Evolutionary conservation across 2,797 vertebrate species (phyloP), one percentile per base, ranked within the genome.

Genomic region (Threskiornis aethiopicus): DNA sequence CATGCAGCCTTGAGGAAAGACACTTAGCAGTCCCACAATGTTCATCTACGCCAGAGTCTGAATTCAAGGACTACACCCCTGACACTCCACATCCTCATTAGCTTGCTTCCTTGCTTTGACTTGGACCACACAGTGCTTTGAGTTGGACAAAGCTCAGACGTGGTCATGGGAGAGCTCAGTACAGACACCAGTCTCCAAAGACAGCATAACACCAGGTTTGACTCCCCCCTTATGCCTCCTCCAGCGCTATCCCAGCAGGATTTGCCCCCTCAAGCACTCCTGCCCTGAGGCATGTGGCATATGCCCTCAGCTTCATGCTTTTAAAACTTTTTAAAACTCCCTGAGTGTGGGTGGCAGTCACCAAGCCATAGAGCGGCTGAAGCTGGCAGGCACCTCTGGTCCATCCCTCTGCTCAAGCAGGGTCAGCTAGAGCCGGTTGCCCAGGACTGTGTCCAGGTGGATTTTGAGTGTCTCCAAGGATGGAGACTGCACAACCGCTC

Each of bases 331-430:
- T 41, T 41, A 41, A 41, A 41, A 41, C 13, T 79, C 6, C 25
- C 51, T 39, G 55, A 37, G 22, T 5, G 33, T 19, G 31, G 29
- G 44, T 59, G 35, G 26, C 44, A 61, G 35, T 9, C 37, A 35
- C 24, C 0, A 2, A 52, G 37, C 6, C 35, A 51, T 7, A 1
- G 67, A 39, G n/a, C 1, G 1, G 16, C 18, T 66, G 37, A 54
- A 26, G 11, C 47, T 18, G 47, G 6, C 22, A 39, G 21, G 9
- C 3, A 11, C 9, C 17, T 58, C 77, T 76, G 29, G 11, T 46
- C 31, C 62, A 20, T 28, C 20, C 28, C 13, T 49, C 4, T n/a
- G 54, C 47, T 88, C 39, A 65, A 35, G 51, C 37, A 66, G 13
- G 8, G 11, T 65, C 51, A 37, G 5, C 29, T 17, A 33, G 26